phyloP scores from a whole-genome alignment of 2,888 invertebrate species.

The Agrochola litura region DNA sequence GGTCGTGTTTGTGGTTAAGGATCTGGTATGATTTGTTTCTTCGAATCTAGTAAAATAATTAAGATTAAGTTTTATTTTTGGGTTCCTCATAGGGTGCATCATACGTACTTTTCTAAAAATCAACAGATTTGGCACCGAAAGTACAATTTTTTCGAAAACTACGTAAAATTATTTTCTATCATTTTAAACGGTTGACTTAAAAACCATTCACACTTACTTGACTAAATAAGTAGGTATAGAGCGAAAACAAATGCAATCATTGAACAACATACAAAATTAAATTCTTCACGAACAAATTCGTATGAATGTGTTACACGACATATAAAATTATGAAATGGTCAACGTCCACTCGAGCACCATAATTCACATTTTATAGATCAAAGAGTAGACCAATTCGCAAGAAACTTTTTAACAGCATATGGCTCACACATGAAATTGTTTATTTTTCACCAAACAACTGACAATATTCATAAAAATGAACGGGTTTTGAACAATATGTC shows the following conservation, averaged over 20 bases:
- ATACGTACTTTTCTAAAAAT: neutral
- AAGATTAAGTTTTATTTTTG: neutral
- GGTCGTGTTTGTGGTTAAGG: slow-evolving; percentile 45
- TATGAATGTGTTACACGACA: slow-evolving; percentile 1
- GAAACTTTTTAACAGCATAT: slow-evolving; percentile 50
- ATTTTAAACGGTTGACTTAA: neutral
- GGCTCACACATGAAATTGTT: slow-evolving; percentile 35
- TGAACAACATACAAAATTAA: neutral
- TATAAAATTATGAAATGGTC: slow-evolving; percentile 15
- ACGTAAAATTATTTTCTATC: neutral
- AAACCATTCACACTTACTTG: neutral
- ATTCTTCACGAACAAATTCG: neutral
- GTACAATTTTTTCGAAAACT: neutral
- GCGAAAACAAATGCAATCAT: neutral
- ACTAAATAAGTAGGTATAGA: neutral
- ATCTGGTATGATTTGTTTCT: slow-evolving; percentile 3
- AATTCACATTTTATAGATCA: slow-evolving; percentile 49
- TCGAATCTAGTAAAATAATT: neutral
- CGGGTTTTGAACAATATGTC: slow-evolving; percentile 50
- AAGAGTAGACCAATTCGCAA: slow-evolving; percentile 49
- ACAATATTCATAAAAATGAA: slow-evolving; percentile 54
- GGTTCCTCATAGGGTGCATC: too few relatives aligned
- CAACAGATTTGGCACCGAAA: too few relatives aligned
- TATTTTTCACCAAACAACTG: slow-evolving; percentile 40
- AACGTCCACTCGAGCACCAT: slow-evolving; percentile 14